Percentiles rank a stretch among this genome's conserved stretches.
These are phyloP conservation scores for Lordiphosa stackelbergi DNA, from an alignment of 1,140 invertebrate species.

Conservation along the genomic window DNA sequence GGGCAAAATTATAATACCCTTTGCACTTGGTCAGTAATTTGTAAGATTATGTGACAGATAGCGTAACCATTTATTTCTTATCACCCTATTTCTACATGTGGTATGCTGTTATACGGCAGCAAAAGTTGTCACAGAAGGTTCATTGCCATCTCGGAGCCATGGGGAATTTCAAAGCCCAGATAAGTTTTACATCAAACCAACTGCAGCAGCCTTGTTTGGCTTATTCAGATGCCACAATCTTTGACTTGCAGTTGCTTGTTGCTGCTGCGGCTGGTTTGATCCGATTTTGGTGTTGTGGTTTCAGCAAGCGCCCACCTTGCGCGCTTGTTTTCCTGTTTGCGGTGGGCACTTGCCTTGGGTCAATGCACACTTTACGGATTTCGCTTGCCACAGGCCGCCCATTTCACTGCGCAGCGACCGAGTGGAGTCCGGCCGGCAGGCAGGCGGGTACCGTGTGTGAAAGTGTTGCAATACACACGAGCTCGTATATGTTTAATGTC, in stretches of 20 bases:
- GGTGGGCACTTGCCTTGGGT: constrained; percentile 37
- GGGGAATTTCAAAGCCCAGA: no score
- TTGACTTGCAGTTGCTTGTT: not conserved
- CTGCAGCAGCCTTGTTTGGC: constrained; percentile 5
- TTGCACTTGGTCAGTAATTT: no score
- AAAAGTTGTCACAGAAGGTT: no score
- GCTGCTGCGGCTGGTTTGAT: constrained; percentile 5
- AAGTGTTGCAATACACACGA: constrained; percentile 57
- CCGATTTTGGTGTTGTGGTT: constrained; percentile 6
- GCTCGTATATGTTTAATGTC: constrained; percentile 10
- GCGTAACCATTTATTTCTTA: no score
- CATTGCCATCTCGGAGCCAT: no score
- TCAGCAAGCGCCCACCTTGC: constrained; percentile 9
- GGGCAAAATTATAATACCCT: no score
- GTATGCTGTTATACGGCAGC: no score
- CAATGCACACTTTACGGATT: constrained; percentile 73
- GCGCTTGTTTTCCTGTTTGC: constrained; percentile 29
- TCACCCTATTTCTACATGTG: no score
- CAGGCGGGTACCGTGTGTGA: constrained; percentile 46
- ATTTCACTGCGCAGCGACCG: constrained; percentile 43
- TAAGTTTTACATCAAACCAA: constrained; percentile 3
- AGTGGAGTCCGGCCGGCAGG: not conserved
- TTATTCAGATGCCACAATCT: constrained; percentile 38
- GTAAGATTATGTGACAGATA: no score
- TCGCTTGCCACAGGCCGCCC: constrained; percentile 37